phyloP scores from a whole-genome alignment of 2,113 vertebrate genomes.

The Aspiorhynchus laticeps region DNA sequence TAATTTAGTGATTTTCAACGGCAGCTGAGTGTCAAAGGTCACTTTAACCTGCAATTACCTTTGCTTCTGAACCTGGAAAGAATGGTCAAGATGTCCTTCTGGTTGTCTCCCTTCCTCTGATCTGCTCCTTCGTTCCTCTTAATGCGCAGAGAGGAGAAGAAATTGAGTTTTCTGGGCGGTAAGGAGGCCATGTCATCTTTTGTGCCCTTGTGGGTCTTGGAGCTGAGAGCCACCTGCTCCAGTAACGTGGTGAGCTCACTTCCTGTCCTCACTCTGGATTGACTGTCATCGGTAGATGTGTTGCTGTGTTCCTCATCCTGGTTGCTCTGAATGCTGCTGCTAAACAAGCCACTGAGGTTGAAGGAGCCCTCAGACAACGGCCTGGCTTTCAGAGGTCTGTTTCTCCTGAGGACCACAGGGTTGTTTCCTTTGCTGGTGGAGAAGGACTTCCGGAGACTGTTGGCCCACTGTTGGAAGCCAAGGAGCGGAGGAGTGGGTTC shows the following conservation, averaged over 20 bases:
- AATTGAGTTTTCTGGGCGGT: conserved; percentile 63
- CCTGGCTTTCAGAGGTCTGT: conserved; percentile 52
- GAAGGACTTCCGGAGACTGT: conserved; percentile 71
- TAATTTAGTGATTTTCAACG: neutral
- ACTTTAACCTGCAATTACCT: conserved; percentile 58
- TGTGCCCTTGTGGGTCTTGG: conserved; percentile 50
- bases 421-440: conserved; percentile 54
- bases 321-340: neutral
- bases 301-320: conserved; percentile 13
- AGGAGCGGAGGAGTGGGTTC: conserved; percentile 56
- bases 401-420: conserved; percentile 58
- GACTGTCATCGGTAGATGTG: conserved; percentile 30
- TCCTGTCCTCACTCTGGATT: conserved; percentile 21
- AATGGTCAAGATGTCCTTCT: conserved; percentile 69
- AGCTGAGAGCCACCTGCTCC: conserved; percentile 68
- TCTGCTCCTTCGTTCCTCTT: conserved; percentile 60
- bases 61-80: conserved; percentile 73
- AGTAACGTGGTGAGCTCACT: conserved; percentile 69
- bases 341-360: conserved; percentile 57
- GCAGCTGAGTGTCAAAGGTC: neutral
- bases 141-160: conserved; percentile 76
- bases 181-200: conserved; percentile 58
- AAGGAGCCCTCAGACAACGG: conserved; percentile 70
- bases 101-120: conserved; percentile 45
- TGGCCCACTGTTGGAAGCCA: conserved; percentile 68